Percentiles rank a stretch among this genome's conserved stretches.
phyloP scores from a whole-genome alignment of 2,113 vertebrate species.

The Solea senegalensis region DNA sequence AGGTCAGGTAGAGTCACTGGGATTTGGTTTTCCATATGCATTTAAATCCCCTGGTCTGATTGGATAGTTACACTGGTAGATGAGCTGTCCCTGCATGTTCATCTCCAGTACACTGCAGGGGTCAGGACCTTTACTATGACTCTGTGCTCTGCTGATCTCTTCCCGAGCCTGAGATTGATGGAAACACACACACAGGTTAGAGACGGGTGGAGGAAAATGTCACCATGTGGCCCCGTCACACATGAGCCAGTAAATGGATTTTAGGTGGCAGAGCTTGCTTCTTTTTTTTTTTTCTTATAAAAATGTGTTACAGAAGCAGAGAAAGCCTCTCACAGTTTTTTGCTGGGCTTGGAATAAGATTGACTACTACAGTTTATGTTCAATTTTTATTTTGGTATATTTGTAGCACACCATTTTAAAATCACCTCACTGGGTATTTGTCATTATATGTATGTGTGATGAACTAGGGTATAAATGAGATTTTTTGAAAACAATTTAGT shows the following conservation, averaged over 20 bases:
- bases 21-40: slow-evolving; percentile 19
- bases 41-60: slow-evolving; percentile 33
- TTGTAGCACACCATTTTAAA: slow-evolving; percentile 3
- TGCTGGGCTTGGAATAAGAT: not conserved
- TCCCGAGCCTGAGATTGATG: slow-evolving; percentile 13
- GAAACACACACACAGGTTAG: slow-evolving; percentile 12
- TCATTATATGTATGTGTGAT: not conserved
- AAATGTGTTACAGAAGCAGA: not conserved
- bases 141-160: slow-evolving; percentile 4
- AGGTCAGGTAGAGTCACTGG: slow-evolving; percentile 28
- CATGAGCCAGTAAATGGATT: not conserved
- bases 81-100: slow-evolving; percentile 20
- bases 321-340: slow-evolving; percentile 18
- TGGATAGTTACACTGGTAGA: slow-evolving; percentile 39
- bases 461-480: not conserved
- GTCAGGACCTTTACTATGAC: slow-evolving; percentile 33
- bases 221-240: slow-evolving; percentile 19
- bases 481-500: not conserved
- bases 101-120: slow-evolving; percentile 14
- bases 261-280: not conserved
- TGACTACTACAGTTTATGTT: not conserved
- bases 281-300: not conserved
- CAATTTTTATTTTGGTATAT: slow-evolving; percentile 25
- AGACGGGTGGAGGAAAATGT: slow-evolving; percentile 12
- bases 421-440: not conserved